These are phyloP conservation scores for Eledone cirrhosa DNA, from an alignment of 2,888 invertebrate species.

Conservation along the genomic window DNA sequence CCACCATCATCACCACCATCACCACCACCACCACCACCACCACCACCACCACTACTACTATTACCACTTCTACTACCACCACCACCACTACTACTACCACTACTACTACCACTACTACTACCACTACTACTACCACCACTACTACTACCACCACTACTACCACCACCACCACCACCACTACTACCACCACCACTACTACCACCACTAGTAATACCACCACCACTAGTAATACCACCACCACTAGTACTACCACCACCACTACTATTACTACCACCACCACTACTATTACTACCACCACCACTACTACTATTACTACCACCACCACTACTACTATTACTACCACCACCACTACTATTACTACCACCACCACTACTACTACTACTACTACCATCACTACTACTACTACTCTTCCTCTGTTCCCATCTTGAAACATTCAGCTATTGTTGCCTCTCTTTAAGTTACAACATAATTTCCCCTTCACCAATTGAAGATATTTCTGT, in stretches of 20 bases:
- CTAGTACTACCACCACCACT: too few species aligned
- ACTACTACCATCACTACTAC: constrained; percentile 14
- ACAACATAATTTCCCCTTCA: too few species aligned
- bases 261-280: constrained; percentile 25
- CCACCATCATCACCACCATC: too few species aligned
- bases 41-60: not conserved
- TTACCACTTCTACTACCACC: not conserved
- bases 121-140: too few species aligned
- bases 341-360: constrained; percentile 31
- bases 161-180: not conserved
- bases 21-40: too few species aligned
- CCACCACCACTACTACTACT: constrained; percentile 32
- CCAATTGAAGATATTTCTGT: too few species aligned
- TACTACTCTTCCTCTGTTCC: not conserved
- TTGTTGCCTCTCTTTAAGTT: too few species aligned
- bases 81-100: not conserved
- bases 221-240: too few species aligned
- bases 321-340: constrained; percentile 31
- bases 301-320: constrained; percentile 31
- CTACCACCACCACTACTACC: too few species aligned
- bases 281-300: constrained; percentile 31
- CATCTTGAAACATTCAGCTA: too few species aligned
- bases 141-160: not conserved
- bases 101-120: too few species aligned
- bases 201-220: too few species aligned